Evolutionary conservation across 2,797 vertebrate genomes (phyloP).

Genomic region (Chanos chanos): DNA sequence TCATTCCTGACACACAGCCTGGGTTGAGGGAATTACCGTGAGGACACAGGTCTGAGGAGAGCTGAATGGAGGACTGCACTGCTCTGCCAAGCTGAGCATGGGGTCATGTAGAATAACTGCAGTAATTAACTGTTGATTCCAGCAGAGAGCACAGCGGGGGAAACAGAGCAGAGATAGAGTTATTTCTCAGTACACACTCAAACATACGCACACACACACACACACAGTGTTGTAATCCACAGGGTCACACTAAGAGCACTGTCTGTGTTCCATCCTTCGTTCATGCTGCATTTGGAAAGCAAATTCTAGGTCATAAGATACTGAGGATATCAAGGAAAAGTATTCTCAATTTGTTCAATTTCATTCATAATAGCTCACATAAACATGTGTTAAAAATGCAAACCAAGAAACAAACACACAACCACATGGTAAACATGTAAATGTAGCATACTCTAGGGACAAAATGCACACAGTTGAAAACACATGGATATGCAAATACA

Average conservation of each 20-base stretch:
- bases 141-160: neutral
- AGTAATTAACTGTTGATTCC: slow-evolving; percentile 37
- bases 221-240: too few relatives aligned
- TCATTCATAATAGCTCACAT: too few relatives aligned
- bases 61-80: neutral
- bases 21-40: slow-evolving; percentile 79
- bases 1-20: slow-evolving; percentile 68
- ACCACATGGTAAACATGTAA: too few relatives aligned
- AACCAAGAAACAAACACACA: too few relatives aligned
- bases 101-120: slow-evolving; percentile 28
- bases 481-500: neutral
- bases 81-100: slow-evolving; percentile 20
- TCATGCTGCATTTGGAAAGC: too few relatives aligned
- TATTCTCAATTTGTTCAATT: too few relatives aligned
- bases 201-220: slow-evolving; percentile 3
- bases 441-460: too few relatives aligned
- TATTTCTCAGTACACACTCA: neutral
- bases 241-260: too few relatives aligned
- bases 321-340: too few relatives aligned
- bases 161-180: neutral
- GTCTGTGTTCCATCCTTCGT: too few relatives aligned
- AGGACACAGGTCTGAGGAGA: slow-evolving; percentile 61
- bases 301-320: too few relatives aligned
- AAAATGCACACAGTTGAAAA: neutral
- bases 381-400: too few relatives aligned